Percentiles rank a stretch among this genome's conserved stretches.
phyloP scores from a whole-genome alignment of 2,113 vertebrate species.

The Marmota monax region DNA sequence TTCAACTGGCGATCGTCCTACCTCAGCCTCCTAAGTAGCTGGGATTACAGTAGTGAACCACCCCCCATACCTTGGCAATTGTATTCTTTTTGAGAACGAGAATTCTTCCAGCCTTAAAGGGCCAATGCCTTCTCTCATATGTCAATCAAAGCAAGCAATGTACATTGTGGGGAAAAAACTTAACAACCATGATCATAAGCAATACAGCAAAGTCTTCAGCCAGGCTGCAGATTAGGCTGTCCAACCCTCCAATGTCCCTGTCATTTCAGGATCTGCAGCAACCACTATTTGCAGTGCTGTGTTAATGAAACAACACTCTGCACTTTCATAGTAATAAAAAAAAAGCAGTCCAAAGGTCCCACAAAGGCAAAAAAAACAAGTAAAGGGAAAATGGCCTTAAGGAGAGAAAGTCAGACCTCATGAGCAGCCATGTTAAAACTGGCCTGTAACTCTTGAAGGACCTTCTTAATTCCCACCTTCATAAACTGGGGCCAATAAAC shows the following conservation, averaged over 20 bases:
- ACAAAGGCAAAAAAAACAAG: neutral
- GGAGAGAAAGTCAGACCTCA: neutral
- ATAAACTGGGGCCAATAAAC: conserved; percentile 37
- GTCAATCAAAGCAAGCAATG: neutral
- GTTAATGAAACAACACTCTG: neutral
- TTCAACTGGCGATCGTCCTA: too few species aligned
- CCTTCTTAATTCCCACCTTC: conserved; percentile 42
- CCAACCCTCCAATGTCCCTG: neutral
- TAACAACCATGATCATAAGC: neutral
- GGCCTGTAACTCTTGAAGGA: neutral
- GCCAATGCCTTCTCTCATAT: neutral
- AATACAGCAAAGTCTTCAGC: neutral
- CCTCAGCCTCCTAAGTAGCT: too few species aligned
- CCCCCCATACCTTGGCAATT: too few species aligned
- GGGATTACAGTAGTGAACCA: too few species aligned
- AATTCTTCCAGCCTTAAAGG: neutral
- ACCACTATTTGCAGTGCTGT: neutral
- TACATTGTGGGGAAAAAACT: neutral
- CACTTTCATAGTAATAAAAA: neutral
- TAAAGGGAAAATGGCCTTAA: neutral
- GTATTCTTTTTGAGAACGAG: neutral
- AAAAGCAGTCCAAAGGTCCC: neutral
- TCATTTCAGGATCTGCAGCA: neutral
- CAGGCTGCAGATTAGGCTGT: neutral
- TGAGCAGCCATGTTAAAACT: neutral